These are phyloP conservation scores for Remorina albescens DNA, from an alignment of 2,797 vertebrate genomes.

Conservation along the genomic window DNA sequence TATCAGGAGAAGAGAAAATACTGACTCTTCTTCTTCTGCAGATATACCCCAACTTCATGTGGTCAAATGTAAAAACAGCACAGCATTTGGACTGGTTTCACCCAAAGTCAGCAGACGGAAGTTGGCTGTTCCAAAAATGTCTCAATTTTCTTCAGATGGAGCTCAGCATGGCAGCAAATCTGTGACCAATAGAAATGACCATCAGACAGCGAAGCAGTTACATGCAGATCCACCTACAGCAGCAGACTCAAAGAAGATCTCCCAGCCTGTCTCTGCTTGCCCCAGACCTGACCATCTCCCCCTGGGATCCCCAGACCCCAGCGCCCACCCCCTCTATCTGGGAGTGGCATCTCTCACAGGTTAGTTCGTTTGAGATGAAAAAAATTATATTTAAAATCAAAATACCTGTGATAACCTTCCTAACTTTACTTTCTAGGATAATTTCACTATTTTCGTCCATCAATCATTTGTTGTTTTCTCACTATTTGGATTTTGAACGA, in stretches of 20 bases:
- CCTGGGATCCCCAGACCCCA: conserved; percentile 74
- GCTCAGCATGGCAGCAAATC: conserved; percentile 33
- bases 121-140: conserved; percentile 51
- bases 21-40: conserved; percentile 41
- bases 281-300: conserved; percentile 71
- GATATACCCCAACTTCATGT: conserved; percentile 84
- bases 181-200: conserved; percentile 25
- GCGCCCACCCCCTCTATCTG: conserved; percentile 82
- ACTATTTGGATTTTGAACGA: no score
- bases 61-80: conserved; percentile 84
- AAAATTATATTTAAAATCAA: no score
- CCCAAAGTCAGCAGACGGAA: conserved; percentile 82
- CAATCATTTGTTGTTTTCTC: no score
- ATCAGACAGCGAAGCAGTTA: conserved; percentile 33
- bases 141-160: conserved; percentile 48
- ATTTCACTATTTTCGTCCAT: no score
- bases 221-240: conserved; percentile 33
- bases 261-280: conserved; percentile 35
- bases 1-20: conserved; percentile 66
- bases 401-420: no score
- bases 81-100: conserved; percentile 83
- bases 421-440: no score
- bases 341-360: conserved; percentile 91
- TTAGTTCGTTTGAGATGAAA: conserved; percentile 43
- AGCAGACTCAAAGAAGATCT: conserved; percentile 30